A percentile compares a stretch with the other conserved stretches of the same genome.
Evolutionary conservation across 1,140 invertebrate species (phyloP).

Genomic region (Helicoverpa zea): DNA sequence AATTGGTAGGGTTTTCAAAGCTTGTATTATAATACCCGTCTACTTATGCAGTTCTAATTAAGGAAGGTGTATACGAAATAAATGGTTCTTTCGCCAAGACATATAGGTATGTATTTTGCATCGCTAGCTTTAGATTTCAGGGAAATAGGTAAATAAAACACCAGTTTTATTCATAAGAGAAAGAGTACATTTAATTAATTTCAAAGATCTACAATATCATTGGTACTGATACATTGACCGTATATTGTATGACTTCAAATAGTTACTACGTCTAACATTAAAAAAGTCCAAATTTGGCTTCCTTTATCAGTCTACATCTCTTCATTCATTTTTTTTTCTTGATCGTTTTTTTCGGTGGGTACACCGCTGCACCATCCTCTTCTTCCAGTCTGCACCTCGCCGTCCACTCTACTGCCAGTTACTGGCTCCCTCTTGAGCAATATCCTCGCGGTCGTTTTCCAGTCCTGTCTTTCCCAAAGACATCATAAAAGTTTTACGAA

Average conservation of each 20-base stretch:
- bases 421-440: neutral
- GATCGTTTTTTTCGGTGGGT: neutral
- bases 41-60: too few relatives aligned
- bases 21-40: too few relatives aligned
- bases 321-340: slow-evolving; percentile 8
- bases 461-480: slow-evolving; percentile 4
- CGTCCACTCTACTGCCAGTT: neutral
- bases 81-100: too few relatives aligned
- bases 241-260: neutral
- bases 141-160: neutral
- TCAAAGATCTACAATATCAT: slow-evolving; percentile 20
- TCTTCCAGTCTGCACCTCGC: neutral
- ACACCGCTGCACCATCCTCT: neutral
- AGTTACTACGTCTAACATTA: slow-evolving; percentile 5
- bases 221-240: slow-evolving; percentile 21
- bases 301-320: slow-evolving; percentile 16
- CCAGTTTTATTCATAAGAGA: neutral
- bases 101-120: neutral
- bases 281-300: slow-evolving; percentile 34
- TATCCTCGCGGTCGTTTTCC: neutral
- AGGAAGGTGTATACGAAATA: too few relatives aligned
- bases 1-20: too few relatives aligned
- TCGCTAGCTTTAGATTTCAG: neutral
- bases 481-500: slow-evolving; percentile 1
- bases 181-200: slow-evolving; percentile 13